Evolutionary conservation across 2,888 invertebrate genomes (phyloP), one percentile per base, ranked within the genome.

Genomic region (Phaedon cochleariae): DNA sequence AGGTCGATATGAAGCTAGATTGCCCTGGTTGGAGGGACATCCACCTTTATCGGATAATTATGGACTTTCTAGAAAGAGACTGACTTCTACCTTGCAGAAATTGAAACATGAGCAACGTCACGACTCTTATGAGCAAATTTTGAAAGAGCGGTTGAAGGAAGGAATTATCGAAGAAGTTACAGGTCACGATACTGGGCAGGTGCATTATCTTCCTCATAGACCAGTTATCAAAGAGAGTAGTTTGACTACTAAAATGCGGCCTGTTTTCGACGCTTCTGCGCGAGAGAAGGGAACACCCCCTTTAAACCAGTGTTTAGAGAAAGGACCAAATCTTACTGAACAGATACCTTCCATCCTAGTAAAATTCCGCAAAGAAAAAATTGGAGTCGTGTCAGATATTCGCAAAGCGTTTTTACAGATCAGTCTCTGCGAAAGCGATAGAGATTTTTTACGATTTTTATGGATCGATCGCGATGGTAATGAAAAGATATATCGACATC

Each of bases 331-430:
- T 52, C 4, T 53, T 54, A 60, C 52, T 17, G 67, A 72, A 29
- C 26, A 61, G 31, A 73, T 73, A 54, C 63, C 63, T 31, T 9
- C 49, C 6, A 66, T 68, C n/a, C 15, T 52, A 15, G 1, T n/a
- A 1, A n/a, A 4, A n/a, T 22, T 37, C 12, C 20, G n/a, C 5
- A 17, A 37, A 37, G 37, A 6, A 7, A 55, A 17, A 15, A 58
- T 58, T 53, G 77, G 46, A 37, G 26, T n/a, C 6, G 45, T n/a
- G 7, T 45, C 58, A 55, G 37, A 55, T 18, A 55, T 18, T n/a
- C 37, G 26, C 26, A n/a, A 41, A 54, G 79, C 77, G n/a, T 80
- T 80, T 64, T 63, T 77, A 15, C 77, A 77, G 68, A 76, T 80
- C n/a, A 65, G 64, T 41, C 21, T 77, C 0, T 20, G 62, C 6